phyloP scores from a whole-genome alignment of 2,113 vertebrate genomes.

The Cebidichthys violaceus region DNA sequence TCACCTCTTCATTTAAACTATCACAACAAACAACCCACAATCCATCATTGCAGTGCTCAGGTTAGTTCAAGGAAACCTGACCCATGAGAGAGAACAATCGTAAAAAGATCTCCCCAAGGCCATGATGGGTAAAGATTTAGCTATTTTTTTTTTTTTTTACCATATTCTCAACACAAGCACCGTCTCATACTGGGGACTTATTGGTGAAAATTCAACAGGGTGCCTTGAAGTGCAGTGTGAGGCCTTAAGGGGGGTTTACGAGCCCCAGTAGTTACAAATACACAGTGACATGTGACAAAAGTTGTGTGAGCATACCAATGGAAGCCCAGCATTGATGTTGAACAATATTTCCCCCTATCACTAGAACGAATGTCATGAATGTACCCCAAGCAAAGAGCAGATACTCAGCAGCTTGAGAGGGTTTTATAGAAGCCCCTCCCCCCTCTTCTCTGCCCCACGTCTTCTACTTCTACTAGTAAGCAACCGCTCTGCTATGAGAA shows the following conservation, averaged over 20 bases:
- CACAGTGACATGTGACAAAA: neutral
- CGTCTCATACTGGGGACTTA: neutral
- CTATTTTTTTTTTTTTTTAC: slow-evolving; percentile 7
- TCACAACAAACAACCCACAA: slow-evolving; percentile 21
- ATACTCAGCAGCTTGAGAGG: neutral
- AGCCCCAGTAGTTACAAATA: neutral
- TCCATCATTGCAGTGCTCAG: neutral
- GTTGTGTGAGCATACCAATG: neutral
- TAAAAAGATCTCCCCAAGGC: slow-evolving; percentile 30
- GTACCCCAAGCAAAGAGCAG: neutral
- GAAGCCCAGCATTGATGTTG: too few species aligned
- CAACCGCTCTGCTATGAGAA: neutral
- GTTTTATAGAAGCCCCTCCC: too few species aligned
- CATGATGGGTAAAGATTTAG: slow-evolving; percentile 9
- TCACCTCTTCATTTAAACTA: slow-evolving; percentile 18
- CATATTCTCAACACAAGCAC: slow-evolving; percentile 14
- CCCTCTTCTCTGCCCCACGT: too few species aligned
- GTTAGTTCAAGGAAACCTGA: slow-evolving; percentile 23
- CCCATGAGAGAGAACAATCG: slow-evolving; percentile 17
- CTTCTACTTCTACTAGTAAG: neutral
- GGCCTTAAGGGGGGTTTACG: neutral
- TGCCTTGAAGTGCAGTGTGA: neutral
- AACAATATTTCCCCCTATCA: too few species aligned
- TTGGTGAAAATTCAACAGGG: neutral
- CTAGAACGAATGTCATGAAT: too few species aligned